These are phyloP conservation scores for Parthenolecanium corni DNA, from an alignment of 2,888 invertebrate species.

Conservation along the genomic window DNA sequence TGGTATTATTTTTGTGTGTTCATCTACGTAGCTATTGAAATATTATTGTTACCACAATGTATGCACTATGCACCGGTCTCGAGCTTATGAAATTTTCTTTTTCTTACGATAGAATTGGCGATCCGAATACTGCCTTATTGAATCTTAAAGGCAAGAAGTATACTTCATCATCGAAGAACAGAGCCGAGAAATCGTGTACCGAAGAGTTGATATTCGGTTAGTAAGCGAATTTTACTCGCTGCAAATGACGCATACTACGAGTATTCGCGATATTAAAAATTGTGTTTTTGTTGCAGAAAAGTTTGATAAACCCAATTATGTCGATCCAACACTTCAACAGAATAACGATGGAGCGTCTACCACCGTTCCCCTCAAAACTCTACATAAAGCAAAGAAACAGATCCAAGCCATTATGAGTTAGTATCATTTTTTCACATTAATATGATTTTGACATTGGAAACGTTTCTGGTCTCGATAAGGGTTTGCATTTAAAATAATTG, in stretches of 20 bases:
- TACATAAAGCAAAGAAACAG: slow-evolving; percentile 41
- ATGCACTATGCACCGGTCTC: too few relatives aligned
- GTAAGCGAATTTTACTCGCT: slow-evolving; percentile 1
- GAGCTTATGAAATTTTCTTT: too few relatives aligned
- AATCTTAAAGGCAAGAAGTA: slow-evolving; percentile 30
- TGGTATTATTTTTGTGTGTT: too few relatives aligned
- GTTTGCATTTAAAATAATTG: too few relatives aligned
- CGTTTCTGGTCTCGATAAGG: too few relatives aligned
- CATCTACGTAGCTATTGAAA: too few relatives aligned
- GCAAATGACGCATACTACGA: neutral
- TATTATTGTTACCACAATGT: too few relatives aligned
- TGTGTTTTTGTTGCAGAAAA: slow-evolving; percentile 9
- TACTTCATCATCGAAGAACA: slow-evolving; percentile 5
- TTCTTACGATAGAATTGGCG: slow-evolving; percentile 34
- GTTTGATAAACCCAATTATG: slow-evolving; percentile 41
- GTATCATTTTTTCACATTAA: neutral
- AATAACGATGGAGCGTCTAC: slow-evolving; percentile 38
- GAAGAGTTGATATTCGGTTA: slow-evolving; percentile 15
- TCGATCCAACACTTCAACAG: slow-evolving; percentile 44
- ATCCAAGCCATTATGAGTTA: slow-evolving; percentile 39
- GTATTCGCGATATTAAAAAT: neutral
- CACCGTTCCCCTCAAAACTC: slow-evolving; percentile 39
- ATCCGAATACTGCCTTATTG: slow-evolving; percentile 32
- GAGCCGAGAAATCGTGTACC: slow-evolving; percentile 19
- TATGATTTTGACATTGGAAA: too few relatives aligned